phyloP scores from a whole-genome alignment of 2,888 invertebrate species.

The Eupithecia abbreviata region DNA sequence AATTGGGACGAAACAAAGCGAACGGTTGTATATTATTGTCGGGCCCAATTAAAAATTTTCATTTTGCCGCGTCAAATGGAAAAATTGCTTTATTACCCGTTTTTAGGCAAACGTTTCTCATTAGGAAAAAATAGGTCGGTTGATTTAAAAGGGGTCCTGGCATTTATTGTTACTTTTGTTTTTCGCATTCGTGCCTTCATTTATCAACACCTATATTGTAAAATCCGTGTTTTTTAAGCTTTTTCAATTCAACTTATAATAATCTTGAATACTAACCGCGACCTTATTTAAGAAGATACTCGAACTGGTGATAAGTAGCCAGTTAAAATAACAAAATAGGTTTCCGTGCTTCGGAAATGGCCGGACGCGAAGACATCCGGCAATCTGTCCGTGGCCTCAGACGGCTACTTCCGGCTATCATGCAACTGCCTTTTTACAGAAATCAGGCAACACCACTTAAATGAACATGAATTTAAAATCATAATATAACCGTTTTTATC shows the following conservation, averaged over 20 bases:
- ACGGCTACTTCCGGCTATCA: slow-evolving; percentile 50
- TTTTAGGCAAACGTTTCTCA: slow-evolving; percentile 40
- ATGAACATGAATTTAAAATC: not conserved
- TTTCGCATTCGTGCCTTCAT: not conserved
- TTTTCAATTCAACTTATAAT: not conserved
- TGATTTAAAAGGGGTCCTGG: slow-evolving; percentile 22
- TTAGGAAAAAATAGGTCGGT: slow-evolving; percentile 41
- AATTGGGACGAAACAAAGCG: slow-evolving; percentile 58
- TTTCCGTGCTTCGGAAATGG: slow-evolving; percentile 53
- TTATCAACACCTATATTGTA: not conserved
- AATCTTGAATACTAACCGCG: not conserved
- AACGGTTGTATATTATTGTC: slow-evolving; percentile 57
- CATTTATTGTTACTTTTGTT: slow-evolving; percentile 2
- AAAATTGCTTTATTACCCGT: slow-evolving; percentile 54
- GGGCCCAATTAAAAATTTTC: slow-evolving; percentile 62
- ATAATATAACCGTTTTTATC: not conserved
- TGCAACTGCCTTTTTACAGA: not conserved
- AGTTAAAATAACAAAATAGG: slow-evolving; percentile 37
- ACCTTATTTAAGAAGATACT: not conserved
- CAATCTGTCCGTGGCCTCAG: slow-evolving; percentile 56
- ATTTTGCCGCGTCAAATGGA: slow-evolving; percentile 48
- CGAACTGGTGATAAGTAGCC: slow-evolving; percentile 13
- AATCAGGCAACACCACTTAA: not conserved
- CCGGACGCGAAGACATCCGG: slow-evolving; percentile 64
- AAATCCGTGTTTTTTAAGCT: not conserved